Evolutionary conservation across 2,113 vertebrate genomes (phyloP).

Genomic region (Colius striatus): DNA sequence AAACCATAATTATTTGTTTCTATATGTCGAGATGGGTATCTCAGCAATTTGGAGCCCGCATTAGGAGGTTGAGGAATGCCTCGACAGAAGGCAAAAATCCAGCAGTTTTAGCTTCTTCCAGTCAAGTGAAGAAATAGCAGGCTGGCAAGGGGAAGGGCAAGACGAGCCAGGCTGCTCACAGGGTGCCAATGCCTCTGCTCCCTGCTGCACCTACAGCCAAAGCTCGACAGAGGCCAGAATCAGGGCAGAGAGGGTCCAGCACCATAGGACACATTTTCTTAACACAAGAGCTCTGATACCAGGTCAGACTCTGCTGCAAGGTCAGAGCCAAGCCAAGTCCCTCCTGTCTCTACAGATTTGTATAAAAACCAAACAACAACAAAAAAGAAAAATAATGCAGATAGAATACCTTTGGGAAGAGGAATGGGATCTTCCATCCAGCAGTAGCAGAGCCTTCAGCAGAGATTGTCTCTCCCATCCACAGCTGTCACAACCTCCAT

Average conservation of each 20-base stretch:
- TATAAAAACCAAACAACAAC: not conserved
- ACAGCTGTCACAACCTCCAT: not conserved
- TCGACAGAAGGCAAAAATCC: conserved; percentile 28
- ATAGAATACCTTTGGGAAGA: not conserved
- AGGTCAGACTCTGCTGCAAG: not conserved
- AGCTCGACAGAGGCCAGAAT: not conserved
- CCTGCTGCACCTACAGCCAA: not conserved
- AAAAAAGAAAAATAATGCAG: too few relatives aligned
- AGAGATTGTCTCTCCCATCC: not conserved
- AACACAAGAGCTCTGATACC: not conserved
- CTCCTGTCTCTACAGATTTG: not conserved
- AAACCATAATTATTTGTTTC: not conserved
- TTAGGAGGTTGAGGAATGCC: conserved; percentile 40
- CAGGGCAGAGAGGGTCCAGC: not conserved
- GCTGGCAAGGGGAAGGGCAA: not conserved
- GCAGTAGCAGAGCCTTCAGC: not conserved
- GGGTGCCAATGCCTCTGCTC: not conserved
- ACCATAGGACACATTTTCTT: fast-evolving
- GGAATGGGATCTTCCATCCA: not conserved
- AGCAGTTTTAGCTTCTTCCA: conserved; percentile 31
- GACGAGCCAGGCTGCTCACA: not conserved
- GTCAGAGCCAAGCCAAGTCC: not conserved
- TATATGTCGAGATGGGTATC: not conserved
- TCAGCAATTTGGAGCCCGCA: conserved; percentile 9
- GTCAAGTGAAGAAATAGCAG: conserved; percentile 1